Conservation (phyloP, 2,797 vertebrate species). For the Loris lydekkerianus region DNA sequence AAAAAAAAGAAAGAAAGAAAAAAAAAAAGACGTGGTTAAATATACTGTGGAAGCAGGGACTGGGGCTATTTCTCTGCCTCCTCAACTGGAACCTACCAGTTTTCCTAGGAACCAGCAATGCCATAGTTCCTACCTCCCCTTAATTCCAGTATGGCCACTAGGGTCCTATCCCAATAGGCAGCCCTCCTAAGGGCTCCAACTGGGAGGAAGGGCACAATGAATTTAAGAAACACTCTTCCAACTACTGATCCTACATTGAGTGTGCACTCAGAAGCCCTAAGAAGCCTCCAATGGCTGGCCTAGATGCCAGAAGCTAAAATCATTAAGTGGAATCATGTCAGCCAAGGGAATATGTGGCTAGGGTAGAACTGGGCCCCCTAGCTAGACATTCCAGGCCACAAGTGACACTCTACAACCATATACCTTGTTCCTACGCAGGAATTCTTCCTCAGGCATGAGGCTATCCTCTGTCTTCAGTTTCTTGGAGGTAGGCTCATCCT, state of each 20-base stretch:
- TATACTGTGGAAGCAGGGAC: too few species aligned
- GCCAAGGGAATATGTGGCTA: background rate
- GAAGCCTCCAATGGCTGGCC: background rate
- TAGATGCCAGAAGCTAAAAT: background rate
- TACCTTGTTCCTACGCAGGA: constrained; percentile 97
- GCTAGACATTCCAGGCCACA: background rate
- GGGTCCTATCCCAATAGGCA: background rate
- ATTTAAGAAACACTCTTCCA: background rate
- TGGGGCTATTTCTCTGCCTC: background rate
- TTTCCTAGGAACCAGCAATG: background rate
- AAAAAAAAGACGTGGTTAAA: background rate
- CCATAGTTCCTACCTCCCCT: background rate
- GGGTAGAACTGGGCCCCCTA: accelerated
- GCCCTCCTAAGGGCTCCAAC: background rate
- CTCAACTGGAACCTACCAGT: background rate
- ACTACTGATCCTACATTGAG: background rate
- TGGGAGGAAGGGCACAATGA: background rate
- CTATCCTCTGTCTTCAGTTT: constrained; percentile 99
- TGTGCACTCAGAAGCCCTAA: background rate
- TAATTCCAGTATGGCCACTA: background rate
- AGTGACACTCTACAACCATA: background rate
- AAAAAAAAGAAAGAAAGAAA: too few species aligned
- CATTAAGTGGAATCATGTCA: background rate
- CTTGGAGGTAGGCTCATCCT: constrained; percentile 96
- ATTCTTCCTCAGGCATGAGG: constrained; percentile 98